phyloP scores from a whole-genome alignment of 2,888 invertebrate genomes.

The Acheta domesticus region DNA sequence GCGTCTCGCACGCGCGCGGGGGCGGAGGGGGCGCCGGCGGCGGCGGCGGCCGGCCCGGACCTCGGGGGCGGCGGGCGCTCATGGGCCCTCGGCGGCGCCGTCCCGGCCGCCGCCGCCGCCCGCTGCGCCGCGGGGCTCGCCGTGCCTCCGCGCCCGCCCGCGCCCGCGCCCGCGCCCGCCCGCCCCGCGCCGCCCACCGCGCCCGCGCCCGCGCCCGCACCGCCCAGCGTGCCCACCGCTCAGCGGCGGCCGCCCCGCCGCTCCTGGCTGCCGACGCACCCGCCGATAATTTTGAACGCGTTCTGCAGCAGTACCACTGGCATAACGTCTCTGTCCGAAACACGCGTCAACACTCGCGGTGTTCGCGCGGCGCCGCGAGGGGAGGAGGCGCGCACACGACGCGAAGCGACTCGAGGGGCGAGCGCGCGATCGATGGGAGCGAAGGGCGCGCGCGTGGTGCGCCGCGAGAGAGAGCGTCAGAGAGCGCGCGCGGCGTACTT shows the following conservation, averaged over 20 bases:
- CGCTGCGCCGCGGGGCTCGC: neutral
- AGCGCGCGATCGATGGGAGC: neutral
- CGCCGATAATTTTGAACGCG: slow-evolving; percentile 18
- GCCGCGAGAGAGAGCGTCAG: neutral
- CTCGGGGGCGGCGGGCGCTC: slow-evolving; percentile 11
- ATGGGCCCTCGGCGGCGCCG: slow-evolving; percentile 4
- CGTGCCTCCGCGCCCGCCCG: neutral
- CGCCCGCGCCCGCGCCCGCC: neutral
- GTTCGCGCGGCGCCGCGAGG: no score
- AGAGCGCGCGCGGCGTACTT: neutral
- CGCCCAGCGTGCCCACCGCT: neutral
- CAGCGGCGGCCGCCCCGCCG: neutral
- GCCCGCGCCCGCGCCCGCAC: neutral
- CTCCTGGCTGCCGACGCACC: neutral
- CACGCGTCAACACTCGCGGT: neutral
- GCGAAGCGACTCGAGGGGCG: neutral
- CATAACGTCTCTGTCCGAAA: neutral
- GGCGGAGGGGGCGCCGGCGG: slow-evolving; percentile 1
- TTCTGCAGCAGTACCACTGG: slow-evolving; percentile 7
- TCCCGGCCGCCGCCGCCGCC: slow-evolving; percentile 11
- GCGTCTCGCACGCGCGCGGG: neutral
- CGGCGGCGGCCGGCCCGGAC: slow-evolving; percentile 4
- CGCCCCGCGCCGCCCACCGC: neutral
- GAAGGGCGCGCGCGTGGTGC: no score
- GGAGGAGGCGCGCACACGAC: neutral